phyloP scores from a whole-genome alignment of 2,888 invertebrate species.

The Cephus spinipes region DNA sequence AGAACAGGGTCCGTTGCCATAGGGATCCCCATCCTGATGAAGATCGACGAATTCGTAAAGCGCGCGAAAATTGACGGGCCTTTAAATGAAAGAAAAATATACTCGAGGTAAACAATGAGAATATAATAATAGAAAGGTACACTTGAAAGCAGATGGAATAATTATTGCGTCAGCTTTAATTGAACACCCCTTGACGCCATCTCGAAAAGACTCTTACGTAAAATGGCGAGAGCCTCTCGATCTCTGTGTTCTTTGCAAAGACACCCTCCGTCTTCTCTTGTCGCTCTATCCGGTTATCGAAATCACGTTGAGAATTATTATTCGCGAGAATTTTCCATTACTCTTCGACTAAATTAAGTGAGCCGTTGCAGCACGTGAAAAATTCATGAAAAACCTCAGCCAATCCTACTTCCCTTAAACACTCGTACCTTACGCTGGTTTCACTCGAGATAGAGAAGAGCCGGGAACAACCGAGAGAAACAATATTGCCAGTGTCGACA shows the following conservation, averaged over 20 bases:
- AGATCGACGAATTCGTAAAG: conserved; percentile 91
- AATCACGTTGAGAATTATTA: neutral
- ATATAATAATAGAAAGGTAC: neutral
- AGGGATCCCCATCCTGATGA: conserved; percentile 85
- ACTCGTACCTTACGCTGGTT: neutral
- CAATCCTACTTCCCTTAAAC: neutral
- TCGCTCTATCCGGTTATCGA: neutral
- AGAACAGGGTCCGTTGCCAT: conserved; percentile 80
- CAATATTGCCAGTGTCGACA: neutral
- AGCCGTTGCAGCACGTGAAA: neutral
- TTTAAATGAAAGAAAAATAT: conserved; percentile 58
- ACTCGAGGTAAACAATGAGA: neutral
- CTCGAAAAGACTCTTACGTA: neutral
- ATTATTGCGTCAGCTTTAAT: neutral
- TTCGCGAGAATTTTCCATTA: neutral
- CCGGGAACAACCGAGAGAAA: neutral
- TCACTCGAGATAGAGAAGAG: neutral
- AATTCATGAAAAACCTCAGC: neutral
- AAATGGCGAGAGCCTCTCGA: neutral
- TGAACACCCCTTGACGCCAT: neutral
- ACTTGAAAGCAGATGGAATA: neutral
- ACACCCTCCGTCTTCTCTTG: neutral
- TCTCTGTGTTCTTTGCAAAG: neutral
- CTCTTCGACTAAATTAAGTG: neutral
- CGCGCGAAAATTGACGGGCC: conserved; percentile 86